Percentiles rank a stretch among this genome's conserved stretches.
These are phyloP conservation scores for Bradypus variegatus DNA, from an alignment of 2,797 vertebrate genomes.

Conservation along the genomic window DNA sequence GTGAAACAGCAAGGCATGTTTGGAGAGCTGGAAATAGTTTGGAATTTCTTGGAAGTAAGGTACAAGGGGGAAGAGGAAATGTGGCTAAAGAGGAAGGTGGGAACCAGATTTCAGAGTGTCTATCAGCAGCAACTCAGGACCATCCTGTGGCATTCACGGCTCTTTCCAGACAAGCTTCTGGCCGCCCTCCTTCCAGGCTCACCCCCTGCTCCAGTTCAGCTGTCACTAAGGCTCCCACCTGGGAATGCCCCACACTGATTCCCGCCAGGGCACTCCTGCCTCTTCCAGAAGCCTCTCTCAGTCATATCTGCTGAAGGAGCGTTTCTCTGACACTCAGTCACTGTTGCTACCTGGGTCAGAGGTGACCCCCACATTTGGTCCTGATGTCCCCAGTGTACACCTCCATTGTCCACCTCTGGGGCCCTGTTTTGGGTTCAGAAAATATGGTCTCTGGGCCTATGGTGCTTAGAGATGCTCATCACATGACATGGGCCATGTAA, in stretches of 20 bases:
- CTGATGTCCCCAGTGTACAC: neutral
- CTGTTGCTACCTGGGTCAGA: neutral
- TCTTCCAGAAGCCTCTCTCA: neutral
- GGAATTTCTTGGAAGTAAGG: neutral
- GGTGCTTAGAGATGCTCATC: neutral
- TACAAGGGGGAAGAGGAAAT: neutral
- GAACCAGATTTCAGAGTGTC: neutral
- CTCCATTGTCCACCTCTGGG: neutral
- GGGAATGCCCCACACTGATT: neutral
- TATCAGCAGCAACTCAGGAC: neutral
- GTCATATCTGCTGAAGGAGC: neutral
- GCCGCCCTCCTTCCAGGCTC: neutral
- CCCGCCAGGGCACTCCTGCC: neutral
- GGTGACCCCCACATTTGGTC: neutral
- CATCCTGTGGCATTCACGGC: neutral
- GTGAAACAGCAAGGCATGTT: neutral
- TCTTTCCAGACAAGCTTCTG: neutral
- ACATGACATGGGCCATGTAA: neutral
- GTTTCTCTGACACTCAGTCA: neutral
- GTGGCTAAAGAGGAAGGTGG: neutral
- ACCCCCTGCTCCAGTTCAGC: too few relatives aligned
- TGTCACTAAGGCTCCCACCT: neutral
- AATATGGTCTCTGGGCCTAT: neutral
- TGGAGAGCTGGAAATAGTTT: neutral
- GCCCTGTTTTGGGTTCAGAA: neutral